A percentile compares a stretch with the other conserved stretches of the same genome.
phyloP scores from a whole-genome alignment of 2,797 vertebrate genomes.

The Tadarida brasiliensis region DNA sequence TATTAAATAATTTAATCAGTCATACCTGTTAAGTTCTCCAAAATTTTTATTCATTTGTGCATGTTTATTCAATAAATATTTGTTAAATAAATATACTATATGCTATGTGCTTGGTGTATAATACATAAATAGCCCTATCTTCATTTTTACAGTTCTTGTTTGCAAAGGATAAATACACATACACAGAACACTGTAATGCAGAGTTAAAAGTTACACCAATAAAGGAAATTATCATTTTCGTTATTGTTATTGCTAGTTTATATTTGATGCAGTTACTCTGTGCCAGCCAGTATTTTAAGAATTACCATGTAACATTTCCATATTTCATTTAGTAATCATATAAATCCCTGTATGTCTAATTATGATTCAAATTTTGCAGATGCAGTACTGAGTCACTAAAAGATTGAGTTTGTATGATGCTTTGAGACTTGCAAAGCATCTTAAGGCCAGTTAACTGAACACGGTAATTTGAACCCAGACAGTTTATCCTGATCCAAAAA shows the following conservation, averaged over 20 bases:
- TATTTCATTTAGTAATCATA: neutral
- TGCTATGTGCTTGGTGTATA: neutral
- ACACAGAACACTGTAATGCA: neutral
- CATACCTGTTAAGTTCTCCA: neutral
- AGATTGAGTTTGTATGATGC: neutral
- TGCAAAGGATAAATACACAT: neutral
- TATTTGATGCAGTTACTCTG: neutral
- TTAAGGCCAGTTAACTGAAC: neutral
- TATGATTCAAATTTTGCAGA: neutral
- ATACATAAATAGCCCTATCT: neutral
- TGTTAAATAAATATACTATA: neutral
- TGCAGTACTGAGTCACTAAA: neutral
- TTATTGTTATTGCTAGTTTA: neutral
- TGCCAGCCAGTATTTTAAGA: neutral
- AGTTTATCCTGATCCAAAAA: neutral
- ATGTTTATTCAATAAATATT: neutral
- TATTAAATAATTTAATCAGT: neutral
- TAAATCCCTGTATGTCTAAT: neutral
- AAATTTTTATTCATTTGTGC: neutral
- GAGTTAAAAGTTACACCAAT: neutral
- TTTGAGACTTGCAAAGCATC: neutral
- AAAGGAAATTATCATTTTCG: neutral
- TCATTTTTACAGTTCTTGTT: neutral
- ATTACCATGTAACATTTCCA: neutral
- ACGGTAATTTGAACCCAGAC: neutral